Percentiles rank a stretch among this genome's conserved stretches.
These are phyloP conservation scores for Pampus argenteus DNA, from an alignment of 2,797 vertebrate species.

Conservation along the genomic window DNA sequence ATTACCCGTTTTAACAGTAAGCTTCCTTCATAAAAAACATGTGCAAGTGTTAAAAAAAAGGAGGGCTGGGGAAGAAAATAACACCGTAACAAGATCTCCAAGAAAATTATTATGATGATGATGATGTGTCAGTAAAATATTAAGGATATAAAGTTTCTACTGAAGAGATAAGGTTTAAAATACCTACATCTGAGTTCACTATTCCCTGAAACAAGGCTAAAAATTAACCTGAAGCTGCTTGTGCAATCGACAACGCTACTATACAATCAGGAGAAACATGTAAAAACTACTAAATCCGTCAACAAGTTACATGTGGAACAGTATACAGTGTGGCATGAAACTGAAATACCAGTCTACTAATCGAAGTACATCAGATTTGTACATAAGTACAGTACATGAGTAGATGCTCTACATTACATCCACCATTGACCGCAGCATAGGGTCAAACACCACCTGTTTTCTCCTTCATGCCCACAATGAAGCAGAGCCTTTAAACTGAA, in stretches of 20 bases:
- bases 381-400: background rate
- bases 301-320: no score
- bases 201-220: background rate
- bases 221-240: background rate
- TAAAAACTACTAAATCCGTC: no score
- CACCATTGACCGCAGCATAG: background rate
- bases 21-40: background rate
- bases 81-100: background rate
- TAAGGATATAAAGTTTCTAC: background rate
- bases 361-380: background rate
- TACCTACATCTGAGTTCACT: background rate
- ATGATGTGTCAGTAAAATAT: background rate
- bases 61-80: background rate
- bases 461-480: background rate
- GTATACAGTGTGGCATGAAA: no score
- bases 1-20: background rate
- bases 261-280: no score
- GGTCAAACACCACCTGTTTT: conserved; percentile 1
- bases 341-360: no score
- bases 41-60: background rate
- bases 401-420: background rate
- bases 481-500: conserved; percentile 13
- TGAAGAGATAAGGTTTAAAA: background rate
- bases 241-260: no score
- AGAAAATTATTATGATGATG: no score